Conservation (phyloP, 2,797 vertebrate species). For the Myiotriccus ornatus region DNA sequence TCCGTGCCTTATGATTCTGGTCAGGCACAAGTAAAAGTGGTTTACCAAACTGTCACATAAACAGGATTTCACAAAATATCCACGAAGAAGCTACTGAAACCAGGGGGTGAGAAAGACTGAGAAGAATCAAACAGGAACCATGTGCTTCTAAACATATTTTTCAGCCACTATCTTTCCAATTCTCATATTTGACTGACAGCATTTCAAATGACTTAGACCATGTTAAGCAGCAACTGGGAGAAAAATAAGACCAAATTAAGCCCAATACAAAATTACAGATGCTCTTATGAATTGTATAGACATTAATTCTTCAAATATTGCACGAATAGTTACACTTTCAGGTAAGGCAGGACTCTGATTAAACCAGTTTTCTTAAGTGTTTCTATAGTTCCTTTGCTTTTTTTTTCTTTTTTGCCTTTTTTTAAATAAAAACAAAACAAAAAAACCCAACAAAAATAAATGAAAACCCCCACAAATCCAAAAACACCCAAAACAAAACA, state of each 20-base stretch:
- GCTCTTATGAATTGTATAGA: background rate
- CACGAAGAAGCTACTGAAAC: background rate
- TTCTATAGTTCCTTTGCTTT: background rate
- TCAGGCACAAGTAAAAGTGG: background rate
- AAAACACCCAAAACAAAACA: too few species aligned
- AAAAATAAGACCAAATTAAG: background rate
- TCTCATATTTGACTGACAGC: background rate
- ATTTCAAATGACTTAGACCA: background rate
- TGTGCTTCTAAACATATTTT: background rate
- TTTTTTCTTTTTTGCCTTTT: too few species aligned
- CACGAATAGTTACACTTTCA: background rate
- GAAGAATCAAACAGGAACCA: background rate
- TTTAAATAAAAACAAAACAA: background rate
- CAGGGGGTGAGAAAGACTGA: background rate
- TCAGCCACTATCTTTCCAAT: background rate
- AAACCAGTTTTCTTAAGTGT: background rate
- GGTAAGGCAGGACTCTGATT: background rate
- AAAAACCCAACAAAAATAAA: too few species aligned
- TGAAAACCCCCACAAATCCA: background rate
- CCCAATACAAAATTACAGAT: background rate
- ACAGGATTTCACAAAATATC: background rate
- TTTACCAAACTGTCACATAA: background rate
- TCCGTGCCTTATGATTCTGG: background rate
- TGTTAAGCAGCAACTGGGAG: background rate
- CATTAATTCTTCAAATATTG: background rate